These are phyloP conservation scores for Lota lota DNA, from an alignment of 2,113 vertebrate species.

Conservation along the genomic window DNA sequence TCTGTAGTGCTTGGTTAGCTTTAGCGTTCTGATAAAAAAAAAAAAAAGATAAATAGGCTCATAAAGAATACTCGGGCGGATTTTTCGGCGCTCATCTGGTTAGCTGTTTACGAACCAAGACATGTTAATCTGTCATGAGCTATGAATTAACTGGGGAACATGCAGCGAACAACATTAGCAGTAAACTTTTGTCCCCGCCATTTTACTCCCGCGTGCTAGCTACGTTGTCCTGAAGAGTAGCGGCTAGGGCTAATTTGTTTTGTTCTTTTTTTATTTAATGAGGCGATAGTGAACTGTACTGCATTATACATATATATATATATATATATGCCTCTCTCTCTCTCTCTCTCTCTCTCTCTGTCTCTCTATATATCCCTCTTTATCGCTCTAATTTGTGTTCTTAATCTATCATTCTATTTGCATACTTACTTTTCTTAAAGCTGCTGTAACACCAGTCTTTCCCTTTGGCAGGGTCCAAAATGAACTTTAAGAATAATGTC, in stretches of 20 bases:
- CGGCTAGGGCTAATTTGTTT: not conserved
- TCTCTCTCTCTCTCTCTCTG: constrained; percentile 1
- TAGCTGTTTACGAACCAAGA: constrained; percentile 39
- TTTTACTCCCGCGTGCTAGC: constrained; percentile 3
- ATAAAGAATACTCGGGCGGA: constrained; percentile 25
- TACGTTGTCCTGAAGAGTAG: constrained; percentile 67
- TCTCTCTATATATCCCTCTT: not conserved
- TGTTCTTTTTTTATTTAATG: constrained; percentile 53
- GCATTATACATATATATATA: not conserved
- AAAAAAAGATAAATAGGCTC: constrained; percentile 33
- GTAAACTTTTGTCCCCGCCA: constrained; percentile 16
- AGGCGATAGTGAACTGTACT: not conserved
- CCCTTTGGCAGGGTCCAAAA: no score
- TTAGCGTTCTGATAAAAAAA: constrained; percentile 40
- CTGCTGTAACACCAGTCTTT: no score
- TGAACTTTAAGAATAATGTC: no score
- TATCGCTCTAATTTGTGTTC: no score
- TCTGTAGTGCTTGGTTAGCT: constrained; percentile 24
- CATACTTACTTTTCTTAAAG: no score
- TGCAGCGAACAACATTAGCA: constrained; percentile 18
- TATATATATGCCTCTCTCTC: not conserved
- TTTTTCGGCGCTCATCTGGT: constrained; percentile 24
- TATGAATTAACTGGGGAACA: constrained; percentile 25
- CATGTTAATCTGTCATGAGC: constrained; percentile 36
- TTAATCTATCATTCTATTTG: no score